Evolutionary conservation across 2,888 invertebrate species (phyloP).

Genomic region (Odontomyia ornata): DNA sequence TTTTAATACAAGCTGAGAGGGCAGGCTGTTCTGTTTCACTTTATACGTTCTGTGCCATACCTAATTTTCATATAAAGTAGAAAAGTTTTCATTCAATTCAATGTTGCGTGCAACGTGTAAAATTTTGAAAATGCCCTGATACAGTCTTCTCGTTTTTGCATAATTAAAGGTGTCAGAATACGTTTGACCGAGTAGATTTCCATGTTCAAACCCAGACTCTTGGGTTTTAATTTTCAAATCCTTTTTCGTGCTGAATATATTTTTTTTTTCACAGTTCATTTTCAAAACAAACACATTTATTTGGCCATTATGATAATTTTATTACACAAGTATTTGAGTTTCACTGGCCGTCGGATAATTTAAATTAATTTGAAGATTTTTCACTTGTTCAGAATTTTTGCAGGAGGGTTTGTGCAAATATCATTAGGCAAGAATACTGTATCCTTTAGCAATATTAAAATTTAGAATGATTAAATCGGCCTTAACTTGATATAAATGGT

Average conservation of each 20-base stretch:
- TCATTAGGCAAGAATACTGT: no score
- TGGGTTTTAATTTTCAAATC: background rate
- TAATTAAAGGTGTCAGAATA: slow-evolving; percentile 27
- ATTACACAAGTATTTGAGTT: background rate
- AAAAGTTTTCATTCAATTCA: slow-evolving; percentile 44
- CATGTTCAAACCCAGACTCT: background rate
- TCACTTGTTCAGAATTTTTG: no score
- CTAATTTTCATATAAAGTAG: slow-evolving; percentile 39
- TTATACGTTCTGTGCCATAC: slow-evolving; percentile 26
- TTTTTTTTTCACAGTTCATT: no score
- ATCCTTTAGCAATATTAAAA: no score
- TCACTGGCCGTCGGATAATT: no score
- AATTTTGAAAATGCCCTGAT: slow-evolving; percentile 12
- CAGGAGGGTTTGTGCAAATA: no score
- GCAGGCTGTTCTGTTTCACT: background rate
- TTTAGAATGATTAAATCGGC: no score
- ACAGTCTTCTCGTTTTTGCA: background rate
- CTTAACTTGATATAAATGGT: no score
- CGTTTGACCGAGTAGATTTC: background rate
- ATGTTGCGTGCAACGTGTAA: slow-evolving; percentile 4
- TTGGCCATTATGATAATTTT: slow-evolving; percentile 32
- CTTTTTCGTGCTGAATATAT: background rate
- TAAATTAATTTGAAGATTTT: no score
- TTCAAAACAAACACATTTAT: no score
- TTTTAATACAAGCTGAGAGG: slow-evolving; percentile 29